Evolutionary conservation across 2,113 vertebrate genomes (phyloP).

Genomic region (Mustelus asterias): DNA sequence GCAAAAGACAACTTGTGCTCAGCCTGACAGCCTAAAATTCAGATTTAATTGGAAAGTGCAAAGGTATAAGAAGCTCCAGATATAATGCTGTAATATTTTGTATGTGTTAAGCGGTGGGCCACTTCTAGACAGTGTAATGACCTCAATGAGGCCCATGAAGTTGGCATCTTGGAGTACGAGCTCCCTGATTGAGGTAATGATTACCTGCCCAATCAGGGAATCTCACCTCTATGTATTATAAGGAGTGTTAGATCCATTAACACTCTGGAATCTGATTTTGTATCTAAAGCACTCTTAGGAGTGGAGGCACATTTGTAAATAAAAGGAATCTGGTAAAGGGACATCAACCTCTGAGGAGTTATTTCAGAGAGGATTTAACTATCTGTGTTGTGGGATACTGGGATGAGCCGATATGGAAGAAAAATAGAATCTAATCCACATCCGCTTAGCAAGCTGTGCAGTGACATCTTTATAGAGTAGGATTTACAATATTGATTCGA

Average conservation of each 20-base stretch:
- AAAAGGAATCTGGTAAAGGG: too few relatives aligned
- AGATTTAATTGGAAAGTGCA: neutral
- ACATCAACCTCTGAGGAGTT: too few relatives aligned
- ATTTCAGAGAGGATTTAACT: neutral
- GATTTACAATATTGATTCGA: conserved; percentile 1
- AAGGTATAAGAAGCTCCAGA: neutral
- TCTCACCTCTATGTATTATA: too few relatives aligned
- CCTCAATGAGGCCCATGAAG: too few relatives aligned
- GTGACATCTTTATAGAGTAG: neutral
- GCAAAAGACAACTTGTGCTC: neutral
- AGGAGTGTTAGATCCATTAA: too few relatives aligned
- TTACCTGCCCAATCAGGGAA: too few relatives aligned
- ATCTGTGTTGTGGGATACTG: neutral
- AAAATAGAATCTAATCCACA: neutral
- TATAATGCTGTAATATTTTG: neutral
- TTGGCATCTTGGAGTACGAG: too few relatives aligned
- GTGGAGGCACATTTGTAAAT: too few relatives aligned
- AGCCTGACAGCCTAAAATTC: neutral
- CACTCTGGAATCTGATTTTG: too few relatives aligned
- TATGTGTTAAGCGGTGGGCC: neutral
- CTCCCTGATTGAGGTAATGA: too few relatives aligned
- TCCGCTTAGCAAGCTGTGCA: neutral
- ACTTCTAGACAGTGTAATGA: neutral
- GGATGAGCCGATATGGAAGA: neutral
- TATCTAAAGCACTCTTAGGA: too few relatives aligned